Conservation (phyloP, 1,140 invertebrate genomes). For the Cotesia vestalis region DNA sequence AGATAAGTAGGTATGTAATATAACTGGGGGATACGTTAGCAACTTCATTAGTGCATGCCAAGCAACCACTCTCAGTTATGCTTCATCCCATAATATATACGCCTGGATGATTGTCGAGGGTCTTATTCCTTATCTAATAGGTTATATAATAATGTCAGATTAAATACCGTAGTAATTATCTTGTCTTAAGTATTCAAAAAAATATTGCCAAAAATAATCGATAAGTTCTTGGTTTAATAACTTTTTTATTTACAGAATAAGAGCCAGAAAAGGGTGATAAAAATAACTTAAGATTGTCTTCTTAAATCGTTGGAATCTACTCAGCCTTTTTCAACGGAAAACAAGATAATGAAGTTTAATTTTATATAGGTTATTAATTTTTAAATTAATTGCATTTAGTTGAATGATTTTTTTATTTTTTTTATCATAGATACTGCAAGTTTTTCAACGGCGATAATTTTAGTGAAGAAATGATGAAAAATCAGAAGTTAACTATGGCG, state of each 20-base stretch:
- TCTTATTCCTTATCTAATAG: constrained; percentile 56
- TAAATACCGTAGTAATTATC: constrained; percentile 26
- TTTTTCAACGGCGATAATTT: constrained; percentile 51
- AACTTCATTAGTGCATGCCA: constrained; percentile 56
- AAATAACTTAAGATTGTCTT: constrained; percentile 67
- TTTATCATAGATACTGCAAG: constrained; percentile 53
- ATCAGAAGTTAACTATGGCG: constrained; percentile 55
- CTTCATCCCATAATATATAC: constrained; percentile 47
- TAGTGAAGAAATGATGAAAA: constrained; percentile 40
- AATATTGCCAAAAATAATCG: background rate
- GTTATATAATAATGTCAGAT: constrained; percentile 51
- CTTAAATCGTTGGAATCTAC: constrained; percentile 69
- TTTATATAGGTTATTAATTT: constrained; percentile 65
- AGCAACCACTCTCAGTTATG: constrained; percentile 45
- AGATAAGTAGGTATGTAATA: constrained; percentile 51
- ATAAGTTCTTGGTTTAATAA: constrained; percentile 8
- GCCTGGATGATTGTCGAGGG: constrained; percentile 54
- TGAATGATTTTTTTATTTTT: constrained; percentile 34
- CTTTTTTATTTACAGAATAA: constrained; percentile 38
- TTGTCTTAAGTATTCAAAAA: background rate
- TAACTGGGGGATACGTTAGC: constrained; percentile 55
- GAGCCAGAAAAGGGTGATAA: constrained; percentile 36
- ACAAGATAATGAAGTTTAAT: constrained; percentile 72
- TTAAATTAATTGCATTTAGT: background rate
- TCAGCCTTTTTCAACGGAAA: constrained; percentile 71